Conservation (phyloP, 2,113 vertebrate genomes). For the Psephotus haematonotus region DNA sequence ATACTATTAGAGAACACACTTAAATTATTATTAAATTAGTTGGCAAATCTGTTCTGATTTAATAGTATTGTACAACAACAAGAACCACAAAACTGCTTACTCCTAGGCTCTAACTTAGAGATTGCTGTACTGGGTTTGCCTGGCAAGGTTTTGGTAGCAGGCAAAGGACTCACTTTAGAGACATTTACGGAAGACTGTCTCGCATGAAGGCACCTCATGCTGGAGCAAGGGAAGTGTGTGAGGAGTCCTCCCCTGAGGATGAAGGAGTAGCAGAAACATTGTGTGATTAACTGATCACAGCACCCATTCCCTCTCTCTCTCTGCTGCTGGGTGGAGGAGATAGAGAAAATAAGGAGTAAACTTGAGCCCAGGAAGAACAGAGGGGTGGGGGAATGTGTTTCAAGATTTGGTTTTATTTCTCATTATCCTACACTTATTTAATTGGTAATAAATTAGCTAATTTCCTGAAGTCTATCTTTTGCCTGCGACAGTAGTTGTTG, state of each 20-base stretch:
- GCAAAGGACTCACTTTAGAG: neutral
- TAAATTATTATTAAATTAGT: neutral
- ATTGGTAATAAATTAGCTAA: neutral
- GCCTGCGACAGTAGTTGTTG: neutral
- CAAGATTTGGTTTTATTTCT: neutral
- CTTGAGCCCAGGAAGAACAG: neutral
- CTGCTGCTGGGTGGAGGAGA: neutral
- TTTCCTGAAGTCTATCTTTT: neutral
- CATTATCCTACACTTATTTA: neutral
- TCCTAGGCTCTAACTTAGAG: neutral
- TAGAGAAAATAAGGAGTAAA: neutral
- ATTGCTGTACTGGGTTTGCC: neutral
- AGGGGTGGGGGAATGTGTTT: neutral
- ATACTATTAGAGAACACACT: neutral
- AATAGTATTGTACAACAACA: neutral
- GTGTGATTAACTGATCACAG: neutral
- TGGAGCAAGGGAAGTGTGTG: neutral
- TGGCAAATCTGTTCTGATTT: neutral
- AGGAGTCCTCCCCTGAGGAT: neutral
- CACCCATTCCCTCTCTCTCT: neutral
- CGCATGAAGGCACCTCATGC: neutral
- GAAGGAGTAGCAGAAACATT: neutral
- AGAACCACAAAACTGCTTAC: neutral
- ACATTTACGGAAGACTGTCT: neutral
- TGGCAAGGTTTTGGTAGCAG: neutral